These are phyloP conservation scores for Turritopsis dohrnii DNA, from an alignment of 30 jellyfish, hydroid and myxozoan species.

Conservation along the genomic window DNA sequence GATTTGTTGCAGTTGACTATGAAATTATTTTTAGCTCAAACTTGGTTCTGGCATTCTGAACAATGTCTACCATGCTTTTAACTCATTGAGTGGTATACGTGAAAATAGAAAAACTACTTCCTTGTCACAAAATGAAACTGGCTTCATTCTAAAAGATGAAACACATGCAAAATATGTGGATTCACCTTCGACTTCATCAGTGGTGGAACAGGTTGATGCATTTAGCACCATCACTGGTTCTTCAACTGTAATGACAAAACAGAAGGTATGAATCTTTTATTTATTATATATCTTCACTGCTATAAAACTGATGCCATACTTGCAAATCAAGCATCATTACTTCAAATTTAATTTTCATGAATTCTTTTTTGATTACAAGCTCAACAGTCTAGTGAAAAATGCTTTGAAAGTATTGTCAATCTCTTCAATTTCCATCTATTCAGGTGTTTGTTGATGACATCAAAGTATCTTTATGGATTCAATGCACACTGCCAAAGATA, in stretches of 20 bases:
- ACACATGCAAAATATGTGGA: not conserved
- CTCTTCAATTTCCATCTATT: slow-evolving; percentile 9
- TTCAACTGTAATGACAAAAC: slow-evolving; percentile 21
- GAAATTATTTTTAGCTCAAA: not conserved
- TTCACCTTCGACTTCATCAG: slow-evolving; percentile 47
- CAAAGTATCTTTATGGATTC: slow-evolving; percentile 73
- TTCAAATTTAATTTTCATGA: too few species aligned
- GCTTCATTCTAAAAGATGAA: not conserved
- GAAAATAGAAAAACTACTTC: not conserved
- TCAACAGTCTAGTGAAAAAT: too few species aligned
- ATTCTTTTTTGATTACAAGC: too few species aligned
- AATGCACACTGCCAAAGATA: slow-evolving; percentile 76
- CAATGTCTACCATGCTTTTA: not conserved
- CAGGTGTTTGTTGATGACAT: not conserved
- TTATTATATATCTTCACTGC: too few species aligned
- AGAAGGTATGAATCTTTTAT: slow-evolving; percentile 9
- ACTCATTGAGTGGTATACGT: not conserved
- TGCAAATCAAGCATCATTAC: too few species aligned
- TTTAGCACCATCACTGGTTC: slow-evolving; percentile 35
- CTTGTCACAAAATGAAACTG: not conserved
- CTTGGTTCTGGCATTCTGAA: not conserved
- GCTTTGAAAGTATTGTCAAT: too few species aligned
- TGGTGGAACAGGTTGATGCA: slow-evolving; percentile 54
- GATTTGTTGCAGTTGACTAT: not conserved
- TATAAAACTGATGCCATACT: too few species aligned